Evolutionary conservation across 2,113 vertebrate species (phyloP).

Genomic region (Limnothrissa miodon): DNA sequence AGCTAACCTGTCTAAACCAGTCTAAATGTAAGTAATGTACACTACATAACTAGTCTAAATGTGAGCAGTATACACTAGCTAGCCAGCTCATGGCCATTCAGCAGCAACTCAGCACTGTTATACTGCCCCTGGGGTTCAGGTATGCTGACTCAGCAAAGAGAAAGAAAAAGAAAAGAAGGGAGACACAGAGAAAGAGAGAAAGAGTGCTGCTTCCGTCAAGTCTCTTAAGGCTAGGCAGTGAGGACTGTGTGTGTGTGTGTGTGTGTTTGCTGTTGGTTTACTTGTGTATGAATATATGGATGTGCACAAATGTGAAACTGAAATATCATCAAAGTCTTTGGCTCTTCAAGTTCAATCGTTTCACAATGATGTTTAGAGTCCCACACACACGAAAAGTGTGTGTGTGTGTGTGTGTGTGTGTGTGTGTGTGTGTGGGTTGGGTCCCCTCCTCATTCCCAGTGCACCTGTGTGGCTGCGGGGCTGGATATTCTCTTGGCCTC

Average conservation of each 20-base stretch:
- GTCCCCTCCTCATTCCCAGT: conserved; percentile 61
- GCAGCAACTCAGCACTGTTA: not conserved
- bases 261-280: not conserved
- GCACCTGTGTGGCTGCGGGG: conserved; percentile 63
- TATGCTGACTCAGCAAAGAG: not conserved
- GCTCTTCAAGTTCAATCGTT: conserved; percentile 46
- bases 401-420: conserved; percentile 8
- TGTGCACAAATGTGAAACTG: not conserved
- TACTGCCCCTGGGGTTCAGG: not conserved
- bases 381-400: not conserved
- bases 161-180: not conserved
- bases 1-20: not conserved
- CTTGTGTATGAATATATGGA: not conserved
- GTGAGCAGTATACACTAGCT: no score
- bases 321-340: conserved; percentile 54
- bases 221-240: conserved; percentile 17
- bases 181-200: not conserved
- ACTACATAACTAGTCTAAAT: no score
- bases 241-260: conserved; percentile 7
- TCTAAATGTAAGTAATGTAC: no score
- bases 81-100: conserved; percentile 11
- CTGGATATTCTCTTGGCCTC: conserved; percentile 69
- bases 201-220: not conserved
- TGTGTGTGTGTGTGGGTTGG: not conserved
- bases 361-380: not conserved